Evolutionary conservation across 1,140 invertebrate species (phyloP), one percentile per base, ranked within the genome.

Genomic region (Meloidogyne exigua): DNA sequence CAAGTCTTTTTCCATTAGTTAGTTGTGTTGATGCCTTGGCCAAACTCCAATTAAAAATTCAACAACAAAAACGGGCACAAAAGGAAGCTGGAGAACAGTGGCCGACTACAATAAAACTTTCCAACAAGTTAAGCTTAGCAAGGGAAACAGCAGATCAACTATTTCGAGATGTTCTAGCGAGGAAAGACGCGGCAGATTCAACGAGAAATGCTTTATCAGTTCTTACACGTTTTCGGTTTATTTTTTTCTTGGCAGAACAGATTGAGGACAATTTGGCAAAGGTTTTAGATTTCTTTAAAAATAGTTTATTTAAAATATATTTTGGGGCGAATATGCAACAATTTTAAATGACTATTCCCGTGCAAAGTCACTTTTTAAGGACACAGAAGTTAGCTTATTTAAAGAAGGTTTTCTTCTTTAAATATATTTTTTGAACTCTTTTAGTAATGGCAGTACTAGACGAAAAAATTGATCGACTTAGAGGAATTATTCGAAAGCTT

Each of bases 311-410:
- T 42, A 42, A 42, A 42, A 42, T 10, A 23, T 70, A 15, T 78
- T 78, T n/a, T 77, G 90, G 85, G 94, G 93, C 67, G 96, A 99
- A 86, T 98, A 96, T 88, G 95, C 98, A 88, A 91, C 96, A 26
- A 94, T 98, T 25, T 95, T 99, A 71, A 99, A 96, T 88, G 96
- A 99, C 88, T 99, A 97, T 87, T 92, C 94, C 0, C 90, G 96
- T 84, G 96, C 95, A 5, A 95, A 95, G 86, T 95, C 95, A 87
- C 90, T 98, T 13, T 99, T 98, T 90, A 93, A 93, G 78, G 94
- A 95, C 88, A 95, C 94, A 36, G 94, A 98, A 88, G 92, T 97
- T 5, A 91, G 87, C 70, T 85, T 91, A 4, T 91, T 91, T 91
- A 88, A 92, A 91, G 89, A 90, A 90, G 90, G 88, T 90, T 15